These are phyloP conservation scores for Rhinoraja longicauda DNA, from an alignment of 2,797 vertebrate species.

Conservation along the genomic window DNA sequence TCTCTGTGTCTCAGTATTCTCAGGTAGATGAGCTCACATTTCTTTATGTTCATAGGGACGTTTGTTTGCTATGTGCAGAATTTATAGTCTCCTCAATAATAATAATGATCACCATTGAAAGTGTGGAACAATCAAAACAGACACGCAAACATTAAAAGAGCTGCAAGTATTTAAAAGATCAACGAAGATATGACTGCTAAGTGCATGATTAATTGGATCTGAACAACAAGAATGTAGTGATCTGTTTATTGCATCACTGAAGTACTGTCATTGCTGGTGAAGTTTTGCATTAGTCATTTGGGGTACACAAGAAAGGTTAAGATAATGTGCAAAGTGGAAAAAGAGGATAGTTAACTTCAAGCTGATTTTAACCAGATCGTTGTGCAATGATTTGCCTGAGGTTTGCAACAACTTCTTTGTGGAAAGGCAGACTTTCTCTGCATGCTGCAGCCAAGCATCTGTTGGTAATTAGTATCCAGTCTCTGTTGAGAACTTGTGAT, in stretches of 20 bases:
- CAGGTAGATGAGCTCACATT: not conserved
- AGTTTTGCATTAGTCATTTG: conserved; percentile 48
- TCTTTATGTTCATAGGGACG: not conserved
- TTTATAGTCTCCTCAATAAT: not conserved
- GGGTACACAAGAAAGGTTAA: conserved; percentile 52
- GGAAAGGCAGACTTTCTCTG: conserved; percentile 41
- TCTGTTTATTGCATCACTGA: conserved; percentile 39
- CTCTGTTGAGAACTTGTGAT: conserved; percentile 85
- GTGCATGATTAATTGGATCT: conserved; percentile 1
- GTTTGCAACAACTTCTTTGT: conserved; percentile 46
- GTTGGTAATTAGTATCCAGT: conserved; percentile 86
- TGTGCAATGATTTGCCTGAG: conserved; percentile 49
- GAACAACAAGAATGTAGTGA: conserved; percentile 36
- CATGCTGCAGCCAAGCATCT: conserved; percentile 74
- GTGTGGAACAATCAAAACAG: not conserved
- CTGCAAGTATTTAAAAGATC: not conserved
- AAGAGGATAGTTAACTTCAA: conserved; percentile 51
- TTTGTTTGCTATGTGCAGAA: not conserved
- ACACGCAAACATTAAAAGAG: not conserved
- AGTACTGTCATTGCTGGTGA: conserved; percentile 45
- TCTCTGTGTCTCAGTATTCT: not conserved
- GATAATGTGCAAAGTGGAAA: conserved; percentile 53
- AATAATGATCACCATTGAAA: not conserved
- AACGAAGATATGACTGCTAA: not conserved
- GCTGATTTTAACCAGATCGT: conserved; percentile 50